Evolutionary conservation across 2,113 vertebrate genomes (phyloP).

Genomic region (Istiophorus platypterus): DNA sequence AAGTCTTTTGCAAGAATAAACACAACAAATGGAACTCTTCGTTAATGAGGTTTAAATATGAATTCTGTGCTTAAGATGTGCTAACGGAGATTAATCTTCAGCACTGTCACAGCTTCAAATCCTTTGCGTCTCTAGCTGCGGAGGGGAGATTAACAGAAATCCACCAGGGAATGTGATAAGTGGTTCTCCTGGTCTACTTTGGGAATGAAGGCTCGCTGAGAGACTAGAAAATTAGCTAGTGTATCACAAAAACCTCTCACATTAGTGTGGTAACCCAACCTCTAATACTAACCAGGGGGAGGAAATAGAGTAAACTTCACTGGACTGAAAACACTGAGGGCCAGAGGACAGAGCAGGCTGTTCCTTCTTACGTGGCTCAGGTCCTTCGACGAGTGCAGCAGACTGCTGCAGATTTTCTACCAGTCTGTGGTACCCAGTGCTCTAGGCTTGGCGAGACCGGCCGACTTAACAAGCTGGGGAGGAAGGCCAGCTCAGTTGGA

Average conservation of each 20-base stretch:
- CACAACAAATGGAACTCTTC: slow-evolving; percentile 57
- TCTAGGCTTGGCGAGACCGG: no score
- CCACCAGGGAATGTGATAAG: slow-evolving; percentile 53
- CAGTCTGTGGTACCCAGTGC: no score
- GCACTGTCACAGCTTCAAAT: slow-evolving; percentile 50
- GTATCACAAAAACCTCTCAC: slow-evolving; percentile 37
- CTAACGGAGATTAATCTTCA: slow-evolving; percentile 73
- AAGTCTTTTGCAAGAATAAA: slow-evolving; percentile 58
- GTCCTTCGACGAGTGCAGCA: no score
- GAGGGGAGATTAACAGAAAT: slow-evolving; percentile 68
- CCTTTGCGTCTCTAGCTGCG: slow-evolving; percentile 46
- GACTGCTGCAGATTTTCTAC: no score
- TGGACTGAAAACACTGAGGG: no score
- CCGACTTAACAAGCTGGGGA: no score
- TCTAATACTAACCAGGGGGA: no score
- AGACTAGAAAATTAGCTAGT: slow-evolving; percentile 33
- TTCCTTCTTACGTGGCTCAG: no score
- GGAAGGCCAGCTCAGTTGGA: no score
- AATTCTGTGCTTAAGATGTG: slow-evolving; percentile 64
- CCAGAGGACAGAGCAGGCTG: no score
- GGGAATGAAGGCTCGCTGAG: slow-evolving; percentile 33
- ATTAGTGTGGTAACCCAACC: slow-evolving; percentile 46
- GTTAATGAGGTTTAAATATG: slow-evolving; percentile 70
- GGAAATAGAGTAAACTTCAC: no score
- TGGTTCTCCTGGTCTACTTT: slow-evolving; percentile 30